Conservation (phyloP, 2,113 vertebrate genomes). For the Sebastes schlegelii region DNA sequence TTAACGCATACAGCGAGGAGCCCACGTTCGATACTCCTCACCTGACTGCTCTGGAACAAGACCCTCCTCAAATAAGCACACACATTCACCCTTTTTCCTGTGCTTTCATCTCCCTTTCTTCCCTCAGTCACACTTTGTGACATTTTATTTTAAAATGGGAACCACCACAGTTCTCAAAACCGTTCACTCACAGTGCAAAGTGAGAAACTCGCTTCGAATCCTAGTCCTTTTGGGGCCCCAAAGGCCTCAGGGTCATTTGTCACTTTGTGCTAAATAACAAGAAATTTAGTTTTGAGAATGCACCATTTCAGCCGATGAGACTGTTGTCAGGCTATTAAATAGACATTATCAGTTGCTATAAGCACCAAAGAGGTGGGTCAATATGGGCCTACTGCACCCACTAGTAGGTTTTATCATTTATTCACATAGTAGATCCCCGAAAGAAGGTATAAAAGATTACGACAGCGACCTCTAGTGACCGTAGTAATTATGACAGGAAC, state of each 20-base stretch:
- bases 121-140: neutral
- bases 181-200: neutral
- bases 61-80: neutral
- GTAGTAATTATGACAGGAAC: no score
- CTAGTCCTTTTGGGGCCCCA: no score
- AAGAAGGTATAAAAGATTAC: no score
- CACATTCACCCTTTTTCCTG: neutral
- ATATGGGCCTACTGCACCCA: no score
- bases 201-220: neutral
- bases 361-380: no score
- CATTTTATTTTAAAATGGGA: constrained; percentile 10
- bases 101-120: constrained; percentile 9
- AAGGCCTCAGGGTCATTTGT: neutral
- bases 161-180: neutral
- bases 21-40: constrained; percentile 51
- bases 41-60: constrained; percentile 30
- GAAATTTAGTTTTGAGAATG: neutral
- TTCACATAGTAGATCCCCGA: no score
- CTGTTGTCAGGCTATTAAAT: no score
- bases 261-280: neutral
- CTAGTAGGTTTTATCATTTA: no score
- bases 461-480: no score
- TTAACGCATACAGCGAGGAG: constrained; percentile 51
- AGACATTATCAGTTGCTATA: no score
- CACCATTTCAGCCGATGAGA: no score